Evolutionary conservation across 2,888 invertebrate species (phyloP).

Genomic region (Amblyjoppa proteus): DNA sequence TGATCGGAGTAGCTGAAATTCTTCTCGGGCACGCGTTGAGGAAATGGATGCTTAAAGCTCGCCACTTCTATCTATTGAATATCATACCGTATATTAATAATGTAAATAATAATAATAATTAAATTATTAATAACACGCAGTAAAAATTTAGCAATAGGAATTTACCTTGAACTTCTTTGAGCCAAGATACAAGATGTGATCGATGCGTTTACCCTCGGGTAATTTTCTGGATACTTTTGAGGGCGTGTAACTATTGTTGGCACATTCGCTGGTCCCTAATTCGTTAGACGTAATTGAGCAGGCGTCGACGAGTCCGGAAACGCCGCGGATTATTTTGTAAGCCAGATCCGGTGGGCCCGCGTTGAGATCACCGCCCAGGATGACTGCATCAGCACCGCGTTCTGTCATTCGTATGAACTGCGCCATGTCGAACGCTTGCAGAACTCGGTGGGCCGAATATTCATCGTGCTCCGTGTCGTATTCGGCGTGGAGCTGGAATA

Average conservation of each 20-base stretch:
- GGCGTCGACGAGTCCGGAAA: slow-evolving; percentile 87
- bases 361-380: slow-evolving; percentile 98
- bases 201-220: slow-evolving; percentile 95
- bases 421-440: slow-evolving; percentile 97
- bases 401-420: slow-evolving; percentile 96
- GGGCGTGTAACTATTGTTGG: slow-evolving; percentile 93
- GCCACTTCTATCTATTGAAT: slow-evolving; percentile 83
- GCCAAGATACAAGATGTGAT: slow-evolving; percentile 93
- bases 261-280: slow-evolving; percentile 91
- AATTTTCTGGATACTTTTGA: slow-evolving; percentile 85
- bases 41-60: slow-evolving; percentile 90
- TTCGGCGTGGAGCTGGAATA: slow-evolving; percentile 95
- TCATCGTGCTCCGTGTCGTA: slow-evolving; percentile 94
- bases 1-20: slow-evolving; percentile 95
- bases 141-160: background rate
- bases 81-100: slow-evolving; percentile 38
- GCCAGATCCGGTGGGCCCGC: slow-evolving; percentile 95
- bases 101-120: background rate
- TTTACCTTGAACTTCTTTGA: slow-evolving; percentile 80
- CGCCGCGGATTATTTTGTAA: slow-evolving; percentile 88
- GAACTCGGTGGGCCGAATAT: slow-evolving; percentile 95
- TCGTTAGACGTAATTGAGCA: slow-evolving; percentile 80
- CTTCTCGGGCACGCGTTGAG: slow-evolving; percentile 90
- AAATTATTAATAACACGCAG: background rate
- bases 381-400: slow-evolving; percentile 91